Conservation (phyloP, 2,113 vertebrate genomes). For the Thamnophis sirtalis region DNA sequence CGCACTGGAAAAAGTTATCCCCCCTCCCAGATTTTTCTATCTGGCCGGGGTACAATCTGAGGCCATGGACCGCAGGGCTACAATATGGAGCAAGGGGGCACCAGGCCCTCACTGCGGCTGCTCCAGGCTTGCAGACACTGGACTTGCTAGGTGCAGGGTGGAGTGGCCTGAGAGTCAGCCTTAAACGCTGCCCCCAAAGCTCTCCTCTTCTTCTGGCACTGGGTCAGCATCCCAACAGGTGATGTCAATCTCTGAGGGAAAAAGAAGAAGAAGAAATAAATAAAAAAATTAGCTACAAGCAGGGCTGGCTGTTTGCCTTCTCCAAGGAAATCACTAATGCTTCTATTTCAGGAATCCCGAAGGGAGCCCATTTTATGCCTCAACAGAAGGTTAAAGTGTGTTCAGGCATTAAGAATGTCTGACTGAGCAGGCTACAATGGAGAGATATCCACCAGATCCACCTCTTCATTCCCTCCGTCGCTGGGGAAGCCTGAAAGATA, state of each 20-base stretch:
- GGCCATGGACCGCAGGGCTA: constrained; percentile 32
- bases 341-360: not conserved
- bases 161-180: not conserved
- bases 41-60: constrained; percentile 20
- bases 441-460: not conserved
- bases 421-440: not conserved
- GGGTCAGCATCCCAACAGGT: constrained; percentile 96
- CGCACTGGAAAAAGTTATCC: constrained; percentile 59
- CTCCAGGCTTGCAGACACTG: constrained; percentile 31
- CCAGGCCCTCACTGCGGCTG: constrained; percentile 39
- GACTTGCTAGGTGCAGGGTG: constrained; percentile 28
- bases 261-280: not conserved
- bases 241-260: constrained; percentile 87
- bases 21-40: constrained; percentile 32
- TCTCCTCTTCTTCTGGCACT: constrained; percentile 87
- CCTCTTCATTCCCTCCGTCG: not conserved
- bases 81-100: constrained; percentile 40
- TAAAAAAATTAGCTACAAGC: not conserved
- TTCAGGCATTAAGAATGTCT: not conserved
- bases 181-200: constrained; percentile 70
- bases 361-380: not conserved
- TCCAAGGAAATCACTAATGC: too few species aligned
- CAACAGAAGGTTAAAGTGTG: not conserved
- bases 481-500: not conserved
- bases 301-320: not conserved